Conservation (phyloP, 2,113 vertebrate species). For the Lycocorax pyrrhopterus region DNA sequence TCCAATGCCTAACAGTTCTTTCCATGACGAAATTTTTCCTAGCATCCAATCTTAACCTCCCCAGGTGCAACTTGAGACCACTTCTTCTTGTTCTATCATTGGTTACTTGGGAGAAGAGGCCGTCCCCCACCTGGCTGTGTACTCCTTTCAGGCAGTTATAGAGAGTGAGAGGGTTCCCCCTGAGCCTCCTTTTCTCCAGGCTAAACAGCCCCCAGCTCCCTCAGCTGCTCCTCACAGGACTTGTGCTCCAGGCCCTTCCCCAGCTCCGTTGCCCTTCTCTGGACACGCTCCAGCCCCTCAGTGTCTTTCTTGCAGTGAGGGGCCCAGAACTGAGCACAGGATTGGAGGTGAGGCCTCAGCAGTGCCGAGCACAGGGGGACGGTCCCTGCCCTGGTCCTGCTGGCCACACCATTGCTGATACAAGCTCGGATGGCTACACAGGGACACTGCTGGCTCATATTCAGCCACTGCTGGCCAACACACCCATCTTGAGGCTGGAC, state of each 20-base stretch:
- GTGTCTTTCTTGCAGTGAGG: background rate
- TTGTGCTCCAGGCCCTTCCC: background rate
- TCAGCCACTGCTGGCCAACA: background rate
- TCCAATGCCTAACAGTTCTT: background rate
- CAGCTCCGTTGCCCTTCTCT: background rate
- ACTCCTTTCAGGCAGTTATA: background rate
- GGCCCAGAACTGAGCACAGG: background rate
- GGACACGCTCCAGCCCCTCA: background rate
- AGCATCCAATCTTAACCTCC: too few species aligned
- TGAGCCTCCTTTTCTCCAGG: background rate
- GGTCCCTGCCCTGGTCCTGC: background rate
- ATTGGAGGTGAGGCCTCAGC: background rate
- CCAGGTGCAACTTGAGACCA: background rate
- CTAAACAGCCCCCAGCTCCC: background rate
- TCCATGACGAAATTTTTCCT: background rate
- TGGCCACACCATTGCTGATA: background rate
- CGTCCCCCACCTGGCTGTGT: accelerated
- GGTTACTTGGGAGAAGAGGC: background rate
- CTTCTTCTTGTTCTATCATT: background rate
- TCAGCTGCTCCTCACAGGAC: accelerated
- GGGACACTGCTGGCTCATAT: background rate
- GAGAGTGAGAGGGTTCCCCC: accelerated
- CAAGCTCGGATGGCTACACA: background rate
- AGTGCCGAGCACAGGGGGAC: background rate
- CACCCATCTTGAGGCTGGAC: background rate